phyloP scores from a whole-genome alignment of 2,888 invertebrate genomes.

The Stenolophus ochropezus region DNA sequence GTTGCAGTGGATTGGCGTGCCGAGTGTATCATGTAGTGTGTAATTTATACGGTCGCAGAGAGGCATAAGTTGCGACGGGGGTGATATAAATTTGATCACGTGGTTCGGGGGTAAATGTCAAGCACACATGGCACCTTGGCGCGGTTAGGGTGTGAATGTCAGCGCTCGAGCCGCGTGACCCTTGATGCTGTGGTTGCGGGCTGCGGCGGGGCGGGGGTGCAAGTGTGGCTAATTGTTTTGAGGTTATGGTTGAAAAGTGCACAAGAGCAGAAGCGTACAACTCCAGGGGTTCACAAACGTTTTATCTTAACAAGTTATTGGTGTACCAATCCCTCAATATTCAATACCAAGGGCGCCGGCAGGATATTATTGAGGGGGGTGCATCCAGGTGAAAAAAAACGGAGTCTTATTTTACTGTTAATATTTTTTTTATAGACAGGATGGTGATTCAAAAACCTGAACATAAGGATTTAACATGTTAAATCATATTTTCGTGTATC shows the following conservation, averaged over 20 bases:
- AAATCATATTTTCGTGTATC: no score
- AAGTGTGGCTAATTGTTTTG: background rate
- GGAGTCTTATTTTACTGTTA: no score
- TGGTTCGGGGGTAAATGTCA: slow-evolving; percentile 50
- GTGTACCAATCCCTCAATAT: no score
- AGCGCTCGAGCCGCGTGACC: slow-evolving; percentile 29
- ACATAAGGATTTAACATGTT: no score
- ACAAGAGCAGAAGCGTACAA: no score
- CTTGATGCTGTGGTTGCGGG: background rate
- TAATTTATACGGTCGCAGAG: slow-evolving; percentile 15
- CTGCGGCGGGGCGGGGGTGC: background rate
- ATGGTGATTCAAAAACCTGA: no score
- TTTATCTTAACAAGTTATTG: no score
- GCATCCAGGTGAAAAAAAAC: no score
- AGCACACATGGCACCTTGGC: slow-evolving; percentile 49
- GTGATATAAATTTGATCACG: slow-evolving; percentile 45
- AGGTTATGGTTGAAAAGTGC: background rate
- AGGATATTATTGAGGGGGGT: no score
- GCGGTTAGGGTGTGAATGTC: slow-evolving; percentile 45
- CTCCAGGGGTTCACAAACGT: no score
- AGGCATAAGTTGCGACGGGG: slow-evolving; percentile 11
- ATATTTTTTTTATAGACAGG: no score
- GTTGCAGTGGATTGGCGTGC: background rate
- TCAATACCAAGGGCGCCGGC: no score
- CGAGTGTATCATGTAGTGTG: background rate